Evolutionary conservation across 2,797 vertebrate genomes (phyloP).

Genomic region (Phataginus tricuspis): DNA sequence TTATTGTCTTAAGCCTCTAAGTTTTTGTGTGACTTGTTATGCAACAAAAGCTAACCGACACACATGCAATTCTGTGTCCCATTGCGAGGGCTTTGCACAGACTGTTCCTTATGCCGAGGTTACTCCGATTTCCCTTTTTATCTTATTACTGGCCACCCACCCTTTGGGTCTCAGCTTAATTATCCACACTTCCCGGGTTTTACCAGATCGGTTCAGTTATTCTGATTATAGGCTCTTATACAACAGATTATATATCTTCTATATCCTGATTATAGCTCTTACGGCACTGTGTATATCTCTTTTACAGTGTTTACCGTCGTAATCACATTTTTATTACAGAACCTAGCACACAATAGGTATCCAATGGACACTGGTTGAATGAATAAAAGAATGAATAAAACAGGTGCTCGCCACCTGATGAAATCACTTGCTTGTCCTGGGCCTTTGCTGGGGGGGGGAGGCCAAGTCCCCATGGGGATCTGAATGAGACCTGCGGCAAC

Average conservation of each 20-base stretch:
- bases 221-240: not conserved
- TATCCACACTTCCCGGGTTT: not conserved
- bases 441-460: not conserved
- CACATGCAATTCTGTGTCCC: not conserved
- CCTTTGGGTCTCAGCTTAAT: not conserved
- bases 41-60: not conserved
- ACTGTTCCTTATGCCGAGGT: not conserved
- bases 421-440: not conserved
- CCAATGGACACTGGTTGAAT: not conserved
- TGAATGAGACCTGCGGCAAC: rapidly evolving
- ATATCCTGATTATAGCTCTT: not conserved
- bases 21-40: not conserved
- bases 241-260: not conserved
- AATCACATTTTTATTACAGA: slow-evolving; percentile 26
- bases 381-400: not conserved
- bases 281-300: not conserved
- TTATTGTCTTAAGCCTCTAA: not conserved
- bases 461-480: too few species aligned
- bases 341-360: not conserved
- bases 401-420: not conserved
- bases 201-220: not conserved
- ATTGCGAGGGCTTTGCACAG: not conserved
- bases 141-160: not conserved
- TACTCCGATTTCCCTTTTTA: not conserved
- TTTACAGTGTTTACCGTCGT: not conserved